phyloP scores from a whole-genome alignment of 30 jellyfish, hydroid and myxozoan species.

The Cassiopea andromeda region DNA sequence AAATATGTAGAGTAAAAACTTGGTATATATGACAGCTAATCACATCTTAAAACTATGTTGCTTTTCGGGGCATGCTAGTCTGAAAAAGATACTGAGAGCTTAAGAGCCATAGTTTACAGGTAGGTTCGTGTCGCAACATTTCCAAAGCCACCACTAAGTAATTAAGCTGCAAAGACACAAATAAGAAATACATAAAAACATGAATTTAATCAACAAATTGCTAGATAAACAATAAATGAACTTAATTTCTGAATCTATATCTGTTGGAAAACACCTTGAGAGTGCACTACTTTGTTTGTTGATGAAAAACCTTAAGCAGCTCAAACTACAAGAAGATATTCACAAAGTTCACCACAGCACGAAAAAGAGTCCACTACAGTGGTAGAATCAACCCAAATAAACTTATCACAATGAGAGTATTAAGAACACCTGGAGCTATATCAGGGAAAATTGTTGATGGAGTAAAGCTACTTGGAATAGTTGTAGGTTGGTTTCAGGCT shows the following conservation, averaged over 20 bases:
- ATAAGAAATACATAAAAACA: neutral
- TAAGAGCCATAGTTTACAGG: constrained; percentile 91
- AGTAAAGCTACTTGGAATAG: constrained; percentile 80
- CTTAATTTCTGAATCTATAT: neutral
- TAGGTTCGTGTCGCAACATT: constrained; percentile 83
- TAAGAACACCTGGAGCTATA: constrained; percentile 85
- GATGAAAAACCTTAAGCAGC: neutral
- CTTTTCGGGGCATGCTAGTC: neutral
- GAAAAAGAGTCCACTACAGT: constrained; percentile 23
- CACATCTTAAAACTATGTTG: too few relatives aligned
- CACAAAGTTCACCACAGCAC: too few relatives aligned
- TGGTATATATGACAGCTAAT: too few relatives aligned
- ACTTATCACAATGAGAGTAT: constrained; percentile 80
- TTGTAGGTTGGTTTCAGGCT: constrained; percentile 92
- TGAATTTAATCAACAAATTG: neutral
- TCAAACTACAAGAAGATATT: neutral
- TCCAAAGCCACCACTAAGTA: constrained; percentile 83
- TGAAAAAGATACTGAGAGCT: constrained; percentile 86
- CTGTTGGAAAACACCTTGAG: neutral
- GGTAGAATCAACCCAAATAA: constrained; percentile 85
- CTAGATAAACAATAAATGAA: neutral
- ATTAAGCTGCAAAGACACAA: constrained; percentile 61
- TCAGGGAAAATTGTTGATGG: constrained; percentile 87
- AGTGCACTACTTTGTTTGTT: neutral
- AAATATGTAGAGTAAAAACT: too few relatives aligned